These are phyloP conservation scores for Buathra laborator DNA, from an alignment of 2,888 invertebrate genomes.

Conservation along the genomic window DNA sequence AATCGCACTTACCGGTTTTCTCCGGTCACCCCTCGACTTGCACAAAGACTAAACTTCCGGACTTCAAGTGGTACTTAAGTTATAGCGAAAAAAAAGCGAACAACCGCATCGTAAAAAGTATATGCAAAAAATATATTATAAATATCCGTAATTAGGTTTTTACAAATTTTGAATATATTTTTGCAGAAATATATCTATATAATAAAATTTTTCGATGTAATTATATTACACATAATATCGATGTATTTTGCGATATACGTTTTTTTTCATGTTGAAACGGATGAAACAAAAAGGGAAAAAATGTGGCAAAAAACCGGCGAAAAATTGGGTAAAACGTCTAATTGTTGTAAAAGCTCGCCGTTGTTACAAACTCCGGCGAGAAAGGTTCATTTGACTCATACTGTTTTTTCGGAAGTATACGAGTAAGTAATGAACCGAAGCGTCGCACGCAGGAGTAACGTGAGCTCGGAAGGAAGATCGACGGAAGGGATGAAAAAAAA, in stretches of 20 bases:
- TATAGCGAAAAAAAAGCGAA: background rate
- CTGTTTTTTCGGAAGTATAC: background rate
- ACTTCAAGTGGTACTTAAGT: background rate
- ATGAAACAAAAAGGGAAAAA: background rate
- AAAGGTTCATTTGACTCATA: background rate
- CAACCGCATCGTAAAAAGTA: background rate
- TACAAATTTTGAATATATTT: too few species aligned
- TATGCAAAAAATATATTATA: too few species aligned
- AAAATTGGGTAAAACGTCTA: slow-evolving; percentile 24
- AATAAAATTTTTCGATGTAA: too few species aligned
- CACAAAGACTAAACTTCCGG: background rate
- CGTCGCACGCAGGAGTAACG: background rate
- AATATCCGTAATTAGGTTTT: too few species aligned
- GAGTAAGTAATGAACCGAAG: slow-evolving; percentile 1
- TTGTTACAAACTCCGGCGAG: background rate
- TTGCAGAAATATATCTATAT: too few species aligned
- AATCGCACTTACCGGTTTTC: background rate
- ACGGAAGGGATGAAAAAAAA: slow-evolving; percentile 17
- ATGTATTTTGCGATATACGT: too few species aligned
- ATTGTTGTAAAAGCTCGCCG: slow-evolving; percentile 34
- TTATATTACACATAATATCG: too few species aligned
- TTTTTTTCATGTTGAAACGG: background rate
- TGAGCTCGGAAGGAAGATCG: background rate
- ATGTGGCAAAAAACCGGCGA: background rate
- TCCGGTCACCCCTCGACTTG: slow-evolving; percentile 9